These are phyloP conservation scores for Parnassius mnemosyne DNA, from an alignment of 2,888 invertebrate species.

Conservation along the genomic window DNA sequence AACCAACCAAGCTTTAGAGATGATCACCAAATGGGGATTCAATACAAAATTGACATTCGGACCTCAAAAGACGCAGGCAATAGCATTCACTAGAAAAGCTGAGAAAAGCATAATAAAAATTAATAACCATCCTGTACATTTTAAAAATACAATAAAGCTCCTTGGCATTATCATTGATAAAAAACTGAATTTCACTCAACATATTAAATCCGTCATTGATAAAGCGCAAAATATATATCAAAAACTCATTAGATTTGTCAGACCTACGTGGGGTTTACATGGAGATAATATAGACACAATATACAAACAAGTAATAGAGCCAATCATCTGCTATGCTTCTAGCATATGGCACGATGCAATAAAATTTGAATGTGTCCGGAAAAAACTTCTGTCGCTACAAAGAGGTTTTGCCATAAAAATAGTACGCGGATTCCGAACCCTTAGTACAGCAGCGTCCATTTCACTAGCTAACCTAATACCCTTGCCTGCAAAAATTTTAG, in stretches of 20 bases:
- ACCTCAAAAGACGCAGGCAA: constrained; percentile 15
- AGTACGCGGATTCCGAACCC: not conserved
- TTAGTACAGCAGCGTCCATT: constrained; percentile 1
- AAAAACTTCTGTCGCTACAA: not conserved
- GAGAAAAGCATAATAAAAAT: constrained; percentile 27
- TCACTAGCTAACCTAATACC: not conserved
- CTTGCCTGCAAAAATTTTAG: constrained; percentile 1
- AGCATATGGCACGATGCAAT: constrained; percentile 18
- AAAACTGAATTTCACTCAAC: constrained; percentile 5
- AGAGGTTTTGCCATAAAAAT: constrained; percentile 2
- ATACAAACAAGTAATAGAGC: constrained; percentile 28
- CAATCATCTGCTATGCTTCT: constrained; percentile 26
- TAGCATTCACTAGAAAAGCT: constrained; percentile 15
- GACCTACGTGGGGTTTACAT: constrained; percentile 15
- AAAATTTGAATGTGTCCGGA: not conserved
- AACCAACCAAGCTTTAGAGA: constrained; percentile 8
- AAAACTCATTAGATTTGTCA: constrained; percentile 2
- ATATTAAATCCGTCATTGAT: constrained; percentile 3
- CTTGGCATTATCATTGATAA: not conserved
- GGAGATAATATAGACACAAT: constrained; percentile 21
- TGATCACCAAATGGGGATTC: constrained; percentile 17
- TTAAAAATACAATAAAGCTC: constrained; percentile 5
- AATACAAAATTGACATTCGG: constrained; percentile 26
- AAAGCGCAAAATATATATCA: constrained; percentile 21
- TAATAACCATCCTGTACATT: constrained; percentile 20